Evolutionary conservation across 2,797 vertebrate genomes (phyloP), one percentile per base, ranked within the genome.

Genomic region (Alcedo atthis): DNA sequence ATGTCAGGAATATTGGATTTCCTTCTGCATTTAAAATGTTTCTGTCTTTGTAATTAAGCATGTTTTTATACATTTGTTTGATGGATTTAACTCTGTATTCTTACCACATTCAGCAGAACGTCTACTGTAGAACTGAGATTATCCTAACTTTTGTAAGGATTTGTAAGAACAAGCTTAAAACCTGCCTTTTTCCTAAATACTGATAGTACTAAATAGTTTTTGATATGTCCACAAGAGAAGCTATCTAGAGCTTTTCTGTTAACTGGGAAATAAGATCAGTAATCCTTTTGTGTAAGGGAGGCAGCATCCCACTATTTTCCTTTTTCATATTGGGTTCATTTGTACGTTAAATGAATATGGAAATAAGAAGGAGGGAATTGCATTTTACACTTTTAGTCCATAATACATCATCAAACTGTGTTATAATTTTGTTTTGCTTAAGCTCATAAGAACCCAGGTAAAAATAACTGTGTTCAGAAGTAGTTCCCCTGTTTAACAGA

Each of bases 341-440:
- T 77, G 49, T 87, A 93, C 80, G 74, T 78, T 61, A 85, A 61
- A 74, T 21, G 64, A 81, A 67, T 89, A 43, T 10, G 58, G 87
- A 94, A 91, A 74, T 19, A 70, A 77, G 84, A 84, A 76, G 84
- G 59, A 91, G 43, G 30, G 51, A 82, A 76, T 45, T 74, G 3
- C 43, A 43, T 81, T 94, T 91, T 92, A 40, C 77, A 49, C 76
- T 81, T 91, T 74, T 89, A 87, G 73, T 90, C 59, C 91, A 66
- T 83, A 92, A 87, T 63, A n/a, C 17, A 45, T 64, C 90, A 51
- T 91, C 78, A 92, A 5, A 85, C 89, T 37, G 73, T 28, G 85
- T 96, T 94, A 79, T 96, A 95, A 97, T 97, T 97, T 94, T 95
- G 92, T 75, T 97, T 96, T 96, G 70, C 94, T 92, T 97, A 97